These are phyloP conservation scores for Danio jaintianensis DNA, from an alignment of 2,797 vertebrate species.

Conservation along the genomic window DNA sequence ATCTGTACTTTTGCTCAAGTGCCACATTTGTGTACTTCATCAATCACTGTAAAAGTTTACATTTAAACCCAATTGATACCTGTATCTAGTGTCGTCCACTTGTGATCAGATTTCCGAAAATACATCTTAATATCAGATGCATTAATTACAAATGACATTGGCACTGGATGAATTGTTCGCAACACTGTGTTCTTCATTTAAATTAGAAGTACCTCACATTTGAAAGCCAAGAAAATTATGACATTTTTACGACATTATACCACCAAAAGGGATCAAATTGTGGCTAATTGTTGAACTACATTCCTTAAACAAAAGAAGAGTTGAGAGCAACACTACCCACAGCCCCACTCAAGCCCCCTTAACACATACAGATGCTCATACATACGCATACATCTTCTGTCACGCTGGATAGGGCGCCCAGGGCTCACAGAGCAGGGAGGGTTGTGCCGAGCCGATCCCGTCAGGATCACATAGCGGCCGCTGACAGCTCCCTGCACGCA, in stretches of 20 bases:
- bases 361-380: constrained; percentile 49
- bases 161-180: no score
- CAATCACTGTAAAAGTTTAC: no score
- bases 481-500: constrained; percentile 74
- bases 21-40: no score
- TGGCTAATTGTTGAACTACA: background rate
- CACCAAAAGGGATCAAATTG: background rate
- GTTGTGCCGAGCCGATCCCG: constrained; percentile 19
- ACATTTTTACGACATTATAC: background rate
- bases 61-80: no score
- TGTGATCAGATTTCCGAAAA: no score
- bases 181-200: no score
- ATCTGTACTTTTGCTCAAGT: no score
- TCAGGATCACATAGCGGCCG: constrained; percentile 53
- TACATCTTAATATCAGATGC: no score
- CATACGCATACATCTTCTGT: constrained; percentile 10
- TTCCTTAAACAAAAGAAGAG: background rate
- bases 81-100: no score
- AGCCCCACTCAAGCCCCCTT: constrained; percentile 62
- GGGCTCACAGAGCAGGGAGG: constrained; percentile 2
- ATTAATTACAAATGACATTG: no score
- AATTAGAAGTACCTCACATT: background rate
- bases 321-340: background rate
- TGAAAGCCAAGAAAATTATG: no score
- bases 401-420: background rate